These are phyloP conservation scores for Acanthosoma haemorrhoidale DNA, from an alignment of 2,888 invertebrate genomes.

Conservation along the genomic window DNA sequence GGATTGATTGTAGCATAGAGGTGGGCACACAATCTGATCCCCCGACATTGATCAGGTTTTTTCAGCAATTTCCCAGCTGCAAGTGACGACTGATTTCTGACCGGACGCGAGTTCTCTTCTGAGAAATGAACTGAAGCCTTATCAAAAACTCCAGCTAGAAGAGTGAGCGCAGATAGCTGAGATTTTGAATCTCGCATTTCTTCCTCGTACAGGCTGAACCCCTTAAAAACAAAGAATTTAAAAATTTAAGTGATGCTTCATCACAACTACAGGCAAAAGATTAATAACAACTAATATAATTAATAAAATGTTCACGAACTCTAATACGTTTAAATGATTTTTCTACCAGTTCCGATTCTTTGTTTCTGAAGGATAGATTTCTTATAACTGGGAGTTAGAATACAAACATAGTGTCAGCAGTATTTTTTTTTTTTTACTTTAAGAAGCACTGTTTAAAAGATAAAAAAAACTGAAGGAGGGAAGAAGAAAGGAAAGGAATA, in stretches of 20 bases:
- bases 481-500: too few relatives aligned
- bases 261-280: too few relatives aligned
- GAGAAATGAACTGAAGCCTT: conserved; percentile 34
- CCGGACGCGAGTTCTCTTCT: conserved; percentile 91
- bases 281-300: too few relatives aligned
- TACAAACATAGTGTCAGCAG: too few relatives aligned
- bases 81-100: conserved; percentile 90
- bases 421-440: too few relatives aligned
- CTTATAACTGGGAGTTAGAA: too few relatives aligned
- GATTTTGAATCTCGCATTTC: conserved; percentile 97
- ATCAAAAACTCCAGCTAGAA: conserved; percentile 92
- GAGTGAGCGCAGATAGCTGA: conserved; percentile 89
- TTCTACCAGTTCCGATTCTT: background rate
- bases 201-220: conserved; percentile 96
- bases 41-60: conserved; percentile 97
- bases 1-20: conserved; percentile 24
- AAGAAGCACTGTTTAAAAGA: too few relatives aligned
- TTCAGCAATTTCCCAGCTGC: conserved; percentile 93
- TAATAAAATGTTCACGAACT: too few relatives aligned
- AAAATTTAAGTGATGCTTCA: too few relatives aligned
- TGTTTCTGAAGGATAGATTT: background rate
- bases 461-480: too few relatives aligned
- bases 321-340: background rate
- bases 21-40: conserved; percentile 88
- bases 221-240: too few relatives aligned